A percentile compares a stretch with the other conserved stretches of the same genome.
These are phyloP conservation scores for Steinernema khuongi DNA, from an alignment of 1,140 invertebrate genomes.

Conservation along the genomic window DNA sequence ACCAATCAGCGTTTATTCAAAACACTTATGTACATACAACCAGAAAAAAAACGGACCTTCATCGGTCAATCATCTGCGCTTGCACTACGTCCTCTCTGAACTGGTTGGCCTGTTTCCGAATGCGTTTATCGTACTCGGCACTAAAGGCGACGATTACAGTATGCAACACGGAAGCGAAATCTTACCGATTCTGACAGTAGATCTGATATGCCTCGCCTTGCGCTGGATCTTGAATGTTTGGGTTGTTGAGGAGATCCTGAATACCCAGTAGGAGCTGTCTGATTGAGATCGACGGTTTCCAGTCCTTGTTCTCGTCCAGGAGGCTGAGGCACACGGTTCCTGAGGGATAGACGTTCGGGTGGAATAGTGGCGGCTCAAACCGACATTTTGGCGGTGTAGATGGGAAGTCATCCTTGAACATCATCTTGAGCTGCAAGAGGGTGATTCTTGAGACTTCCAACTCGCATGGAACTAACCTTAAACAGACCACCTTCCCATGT, in stretches of 20 bases:
- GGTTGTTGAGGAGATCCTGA: conserved; percentile 95
- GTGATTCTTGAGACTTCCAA: too few species aligned
- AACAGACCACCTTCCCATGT: conserved; percentile 96
- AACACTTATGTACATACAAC: background rate
- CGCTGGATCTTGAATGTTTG: conserved; percentile 97
- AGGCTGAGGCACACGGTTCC: conserved; percentile 94
- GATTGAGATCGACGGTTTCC: conserved; percentile 97
- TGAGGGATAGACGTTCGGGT: conserved; percentile 98
- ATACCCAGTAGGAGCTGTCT: conserved; percentile 98
- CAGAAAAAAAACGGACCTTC: background rate
- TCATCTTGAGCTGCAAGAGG: conserved; percentile 78
- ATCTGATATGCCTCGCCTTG: conserved; percentile 99
- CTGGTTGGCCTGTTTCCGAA: conserved; percentile 81
- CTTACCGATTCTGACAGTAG: conserved; percentile 67
- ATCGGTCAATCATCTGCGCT: conserved; percentile 38
- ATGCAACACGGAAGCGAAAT: conserved; percentile 58
- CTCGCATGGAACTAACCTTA: conserved; percentile 67
- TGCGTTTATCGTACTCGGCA: conserved; percentile 91
- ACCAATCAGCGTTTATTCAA: too few species aligned
- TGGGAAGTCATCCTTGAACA: conserved; percentile 99
- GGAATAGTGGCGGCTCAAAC: conserved; percentile 97
- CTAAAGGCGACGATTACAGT: conserved; percentile 64
- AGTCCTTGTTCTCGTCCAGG: conserved; percentile 97
- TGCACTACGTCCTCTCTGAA: conserved; percentile 49
- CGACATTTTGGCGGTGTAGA: conserved; percentile 98